A percentile compares a stretch with the other conserved stretches of the same genome.
These are phyloP conservation scores for Megaustenia siamemsis DNA, from an alignment of 2,888 invertebrate genomes.

Conservation along the genomic window DNA sequence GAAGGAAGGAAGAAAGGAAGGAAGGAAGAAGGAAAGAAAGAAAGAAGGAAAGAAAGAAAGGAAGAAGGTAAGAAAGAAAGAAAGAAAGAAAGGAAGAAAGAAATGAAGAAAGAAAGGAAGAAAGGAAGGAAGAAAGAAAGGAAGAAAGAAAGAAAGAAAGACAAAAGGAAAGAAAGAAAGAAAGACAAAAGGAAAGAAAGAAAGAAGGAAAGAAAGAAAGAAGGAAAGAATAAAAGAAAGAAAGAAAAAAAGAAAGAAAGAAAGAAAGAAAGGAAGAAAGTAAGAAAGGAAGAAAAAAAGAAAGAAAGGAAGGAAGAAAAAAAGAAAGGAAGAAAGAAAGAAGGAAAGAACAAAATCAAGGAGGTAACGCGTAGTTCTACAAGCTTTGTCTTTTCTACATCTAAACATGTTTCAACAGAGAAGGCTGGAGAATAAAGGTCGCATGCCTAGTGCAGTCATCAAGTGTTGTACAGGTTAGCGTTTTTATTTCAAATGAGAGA, in stretches of 20 bases:
- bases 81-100: neutral
- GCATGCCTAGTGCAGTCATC: no score
- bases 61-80: neutral
- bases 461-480: no score
- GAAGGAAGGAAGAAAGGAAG: neutral
- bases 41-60: neutral
- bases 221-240: neutral
- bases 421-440: no score
- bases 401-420: no score
- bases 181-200: constrained; percentile 27
- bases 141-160: neutral
- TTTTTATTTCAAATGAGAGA: no score
- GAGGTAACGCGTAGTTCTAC: no score
- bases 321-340: constrained; percentile 34
- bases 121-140: neutral
- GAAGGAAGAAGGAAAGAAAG: constrained; percentile 25
- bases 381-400: no score
- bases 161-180: neutral
- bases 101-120: neutral
- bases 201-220: constrained; percentile 14
- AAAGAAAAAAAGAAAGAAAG: neutral
- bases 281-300: neutral
- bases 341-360: neutral
- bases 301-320: constrained; percentile 21
- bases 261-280: neutral